phyloP scores from a whole-genome alignment of 2,888 invertebrate species.

The Ceraclea dissimilis region DNA sequence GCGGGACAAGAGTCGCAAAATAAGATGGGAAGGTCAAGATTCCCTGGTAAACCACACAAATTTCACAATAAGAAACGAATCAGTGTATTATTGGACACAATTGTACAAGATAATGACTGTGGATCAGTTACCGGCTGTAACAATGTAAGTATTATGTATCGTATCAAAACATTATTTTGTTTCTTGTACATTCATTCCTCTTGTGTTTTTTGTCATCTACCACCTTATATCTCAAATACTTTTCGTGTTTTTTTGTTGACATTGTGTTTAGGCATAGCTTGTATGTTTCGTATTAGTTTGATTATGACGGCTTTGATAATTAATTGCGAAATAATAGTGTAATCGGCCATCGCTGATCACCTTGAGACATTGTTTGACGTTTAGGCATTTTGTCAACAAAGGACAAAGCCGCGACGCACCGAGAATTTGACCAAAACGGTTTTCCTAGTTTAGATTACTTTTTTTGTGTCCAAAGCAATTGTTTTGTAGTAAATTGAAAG shows the following conservation, averaged over 20 bases:
- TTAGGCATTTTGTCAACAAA: constrained; percentile 26
- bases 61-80: constrained; percentile 79
- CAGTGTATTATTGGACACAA: constrained; percentile 64
- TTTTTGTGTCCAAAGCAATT: not conserved
- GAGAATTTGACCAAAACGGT: not conserved
- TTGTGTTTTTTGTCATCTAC: constrained; percentile 1
- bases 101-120: constrained; percentile 41
- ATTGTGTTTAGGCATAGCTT: constrained; percentile 4
- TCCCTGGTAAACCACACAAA: constrained; percentile 84
- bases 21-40: constrained; percentile 75
- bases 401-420: constrained; percentile 20
- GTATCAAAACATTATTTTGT: constrained; percentile 20
- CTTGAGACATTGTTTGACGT: constrained; percentile 23
- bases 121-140: constrained; percentile 39
- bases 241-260: constrained; percentile 6
- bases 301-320: not conserved
- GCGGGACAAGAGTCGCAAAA: constrained; percentile 49
- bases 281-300: not conserved
- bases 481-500: not conserved
- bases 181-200: constrained; percentile 12
- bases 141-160: constrained; percentile 33
- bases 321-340: not conserved
- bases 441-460: not conserved
- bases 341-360: constrained; percentile 8
- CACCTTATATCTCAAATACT: not conserved